These are phyloP conservation scores for Phyto melanocephala DNA, from an alignment of 2,888 invertebrate genomes.

Conservation along the genomic window DNA sequence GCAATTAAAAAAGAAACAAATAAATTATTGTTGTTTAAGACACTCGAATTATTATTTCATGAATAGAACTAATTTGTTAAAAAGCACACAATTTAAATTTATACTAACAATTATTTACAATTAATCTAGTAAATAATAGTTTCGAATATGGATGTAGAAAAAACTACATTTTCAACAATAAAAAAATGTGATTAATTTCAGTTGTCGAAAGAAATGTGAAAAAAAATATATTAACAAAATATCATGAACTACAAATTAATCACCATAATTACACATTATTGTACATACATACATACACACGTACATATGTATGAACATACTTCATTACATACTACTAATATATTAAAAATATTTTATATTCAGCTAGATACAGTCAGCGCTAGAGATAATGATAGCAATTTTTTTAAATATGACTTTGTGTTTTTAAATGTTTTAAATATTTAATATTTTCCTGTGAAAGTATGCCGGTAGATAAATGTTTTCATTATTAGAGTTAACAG, in stretches of 20 bases:
- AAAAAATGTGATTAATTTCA: constrained; percentile 47
- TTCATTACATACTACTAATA: not conserved
- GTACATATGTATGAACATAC: not conserved
- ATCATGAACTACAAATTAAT: constrained; percentile 62
- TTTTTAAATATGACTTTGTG: not conserved
- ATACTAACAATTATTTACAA: constrained; percentile 51
- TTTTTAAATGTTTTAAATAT: not conserved
- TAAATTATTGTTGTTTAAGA: not conserved
- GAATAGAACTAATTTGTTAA: not conserved
- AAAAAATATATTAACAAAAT: constrained; percentile 19
- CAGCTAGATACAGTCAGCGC: not conserved
- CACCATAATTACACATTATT: constrained; percentile 55
- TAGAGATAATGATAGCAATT: not conserved
- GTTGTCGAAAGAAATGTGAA: constrained; percentile 38
- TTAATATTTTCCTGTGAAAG: too few species aligned
- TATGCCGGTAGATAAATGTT: constrained; percentile 13
- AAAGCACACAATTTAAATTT: constrained; percentile 16
- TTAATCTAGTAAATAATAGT: constrained; percentile 35
- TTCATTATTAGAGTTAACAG: constrained; percentile 34
- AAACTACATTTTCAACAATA: not conserved
- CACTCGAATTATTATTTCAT: not conserved
- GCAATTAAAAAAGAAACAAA: not conserved
- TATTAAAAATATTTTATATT: constrained; percentile 8
- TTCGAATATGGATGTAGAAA: not conserved
- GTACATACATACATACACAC: too few species aligned